A percentile compares a stretch with the other conserved stretches of the same genome.
Evolutionary conservation across 2,797 vertebrate genomes (phyloP).

Genomic region (Ambastaia sidthimunki): DNA sequence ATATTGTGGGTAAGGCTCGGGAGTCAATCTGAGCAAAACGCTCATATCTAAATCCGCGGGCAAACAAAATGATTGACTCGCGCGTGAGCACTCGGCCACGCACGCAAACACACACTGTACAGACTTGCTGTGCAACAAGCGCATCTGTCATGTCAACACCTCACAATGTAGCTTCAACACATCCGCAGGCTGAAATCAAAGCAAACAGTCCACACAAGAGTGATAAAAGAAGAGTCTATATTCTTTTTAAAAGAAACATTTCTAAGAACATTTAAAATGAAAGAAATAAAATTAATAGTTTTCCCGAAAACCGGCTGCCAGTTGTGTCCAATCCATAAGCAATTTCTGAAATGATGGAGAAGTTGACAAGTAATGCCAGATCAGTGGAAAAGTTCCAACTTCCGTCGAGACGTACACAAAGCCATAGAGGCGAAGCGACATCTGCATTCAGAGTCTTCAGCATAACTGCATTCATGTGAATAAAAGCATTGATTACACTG

Average conservation of each 20-base stretch:
- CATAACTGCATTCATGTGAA: constrained; percentile 16
- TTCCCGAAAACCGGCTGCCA: not conserved
- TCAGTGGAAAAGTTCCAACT: not conserved
- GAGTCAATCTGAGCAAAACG: constrained; percentile 21
- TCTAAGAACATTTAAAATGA: not conserved
- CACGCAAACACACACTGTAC: constrained; percentile 10
- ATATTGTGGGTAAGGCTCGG: constrained; percentile 6
- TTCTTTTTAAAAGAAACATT: not conserved
- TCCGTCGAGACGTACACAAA: not conserved
- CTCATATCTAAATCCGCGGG: constrained; percentile 29
- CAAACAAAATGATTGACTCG: constrained; percentile 48
- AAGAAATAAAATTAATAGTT: not conserved
- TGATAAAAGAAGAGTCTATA: not conserved
- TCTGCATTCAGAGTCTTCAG: constrained; percentile 17
- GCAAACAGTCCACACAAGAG: not conserved
- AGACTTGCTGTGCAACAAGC: constrained; percentile 40
- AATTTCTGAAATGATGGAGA: not conserved
- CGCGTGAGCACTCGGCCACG: constrained; percentile 9
- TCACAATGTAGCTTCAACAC: constrained; percentile 28
- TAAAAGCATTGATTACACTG: constrained; percentile 37
- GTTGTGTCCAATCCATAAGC: not conserved
- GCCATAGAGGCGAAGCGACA: not conserved
- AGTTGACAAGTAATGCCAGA: not conserved
- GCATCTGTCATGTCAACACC: constrained; percentile 36
- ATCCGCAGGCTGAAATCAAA: constrained; percentile 17